phyloP scores from a whole-genome alignment of 2,113 vertebrate species.

The Riparia riparia region DNA sequence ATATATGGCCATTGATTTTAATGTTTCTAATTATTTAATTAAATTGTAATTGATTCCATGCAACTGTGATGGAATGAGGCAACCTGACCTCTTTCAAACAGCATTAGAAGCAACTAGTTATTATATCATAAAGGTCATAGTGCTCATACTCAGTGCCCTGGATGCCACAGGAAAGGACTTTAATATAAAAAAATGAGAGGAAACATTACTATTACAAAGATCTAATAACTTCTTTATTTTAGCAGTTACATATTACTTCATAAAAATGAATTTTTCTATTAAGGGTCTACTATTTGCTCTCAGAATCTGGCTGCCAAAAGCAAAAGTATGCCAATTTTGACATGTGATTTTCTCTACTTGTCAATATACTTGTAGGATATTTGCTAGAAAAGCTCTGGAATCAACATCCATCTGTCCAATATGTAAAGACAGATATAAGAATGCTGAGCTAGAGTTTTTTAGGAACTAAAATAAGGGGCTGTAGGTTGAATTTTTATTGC shows the following conservation, averaged over 20 bases:
- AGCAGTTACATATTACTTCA: neutral
- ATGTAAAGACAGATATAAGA: neutral
- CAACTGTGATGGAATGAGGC: neutral
- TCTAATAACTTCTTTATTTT: neutral
- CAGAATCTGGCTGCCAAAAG: neutral
- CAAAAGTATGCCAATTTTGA: neutral
- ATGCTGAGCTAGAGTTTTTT: neutral
- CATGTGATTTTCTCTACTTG: neutral
- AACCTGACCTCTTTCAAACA: conserved; percentile 11
- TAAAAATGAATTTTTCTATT: neutral
- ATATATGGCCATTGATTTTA: neutral
- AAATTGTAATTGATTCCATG: conserved; percentile 30
- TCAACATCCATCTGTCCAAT: neutral
- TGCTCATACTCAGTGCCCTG: neutral
- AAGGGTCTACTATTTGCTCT: conserved; percentile 16
- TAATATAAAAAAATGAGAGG: neutral
- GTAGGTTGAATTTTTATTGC: neutral
- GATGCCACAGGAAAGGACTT: neutral
- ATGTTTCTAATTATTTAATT: neutral
- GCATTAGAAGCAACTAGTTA: neutral
- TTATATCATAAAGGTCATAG: neutral
- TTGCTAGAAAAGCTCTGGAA: neutral
- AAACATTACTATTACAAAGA: neutral
- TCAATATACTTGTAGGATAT: neutral
- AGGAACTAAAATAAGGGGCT: neutral